Evolutionary conservation across 1,140 invertebrate genomes (phyloP), one percentile per base, ranked within the genome.

Genomic region (Druon quercuslanigerum): DNA sequence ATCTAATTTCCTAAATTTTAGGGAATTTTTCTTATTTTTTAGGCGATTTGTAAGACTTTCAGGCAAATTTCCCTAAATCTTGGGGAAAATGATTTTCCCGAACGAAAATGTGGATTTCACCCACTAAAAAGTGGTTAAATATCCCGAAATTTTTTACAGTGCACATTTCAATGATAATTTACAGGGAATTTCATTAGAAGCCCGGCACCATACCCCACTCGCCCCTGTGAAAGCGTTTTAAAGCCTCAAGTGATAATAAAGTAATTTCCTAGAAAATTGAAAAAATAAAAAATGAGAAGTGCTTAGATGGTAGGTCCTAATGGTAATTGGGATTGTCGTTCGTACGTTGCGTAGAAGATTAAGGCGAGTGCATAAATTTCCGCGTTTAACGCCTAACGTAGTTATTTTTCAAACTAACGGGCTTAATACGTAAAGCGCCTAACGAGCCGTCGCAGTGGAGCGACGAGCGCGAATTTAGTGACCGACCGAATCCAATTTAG

Each of bases 401-500:
- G 60, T 66, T 66, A 66, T 66, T 66, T 66, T 66, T 66, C 60
- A 66, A 66, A 33, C 60, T 66, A 66, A 66, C 60, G 60, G 60
- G 60, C 60, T 66, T 66, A 66, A 66, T 66, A 66, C 60, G 60
- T 66, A 46, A n/a, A 66, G 60, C 60, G 60, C 33, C 60, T 66
- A 66, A 66, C 60, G 60, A 66, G 33, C 60, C 60, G 60, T 66
- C 60, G 60, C 25, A 66, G 13, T 16, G 25, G n/a, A 66, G 60
- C 25, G 60, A 66, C 60, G 25, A 66, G 60, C 60, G 60, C 60
- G 60, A 66, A 66, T 66, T 66, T 66, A 66, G 60, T 66, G 60
- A 66, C 60, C 60, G 60, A 66, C 60, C 60, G 60, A 66, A 66
- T 66, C 60, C 60, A 66, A 66, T 66, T 66, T 66, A 66, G 60